A percentile compares a stretch with the other conserved stretches of the same genome.
phyloP scores from a whole-genome alignment of 2,113 vertebrate species.

The Apeltes quadracus region DNA sequence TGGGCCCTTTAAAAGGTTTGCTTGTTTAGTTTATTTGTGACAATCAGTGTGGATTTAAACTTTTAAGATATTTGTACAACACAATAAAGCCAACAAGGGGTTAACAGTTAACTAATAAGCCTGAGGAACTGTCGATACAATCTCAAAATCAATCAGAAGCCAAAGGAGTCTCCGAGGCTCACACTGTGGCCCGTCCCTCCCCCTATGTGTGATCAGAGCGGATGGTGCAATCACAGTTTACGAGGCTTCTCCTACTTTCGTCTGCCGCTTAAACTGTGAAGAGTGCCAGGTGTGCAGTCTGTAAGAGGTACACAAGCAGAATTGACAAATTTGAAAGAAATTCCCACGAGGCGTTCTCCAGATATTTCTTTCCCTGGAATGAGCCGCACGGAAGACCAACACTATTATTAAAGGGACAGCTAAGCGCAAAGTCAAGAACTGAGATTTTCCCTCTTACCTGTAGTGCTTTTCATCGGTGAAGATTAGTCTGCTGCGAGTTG shows the following conservation, averaged over 20 bases:
- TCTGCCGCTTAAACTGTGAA: conserved; percentile 12
- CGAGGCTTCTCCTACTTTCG: not conserved
- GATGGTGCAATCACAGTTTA: conserved; percentile 23
- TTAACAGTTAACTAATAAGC: not conserved
- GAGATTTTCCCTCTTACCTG: not conserved
- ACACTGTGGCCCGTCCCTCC: not conserved
- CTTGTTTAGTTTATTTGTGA: conserved; percentile 4
- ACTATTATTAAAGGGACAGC: not conserved
- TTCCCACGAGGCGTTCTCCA: not conserved
- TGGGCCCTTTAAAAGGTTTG: too few relatives aligned
- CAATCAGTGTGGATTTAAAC: not conserved
- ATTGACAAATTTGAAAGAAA: not conserved
- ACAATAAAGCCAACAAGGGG: not conserved
- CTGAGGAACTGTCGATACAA: conserved; percentile 12
- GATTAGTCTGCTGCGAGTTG: not conserved
- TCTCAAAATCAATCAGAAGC: conserved; percentile 1
- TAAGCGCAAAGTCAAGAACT: not conserved
- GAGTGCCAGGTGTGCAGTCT: conserved; percentile 10
- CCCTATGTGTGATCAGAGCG: conserved; percentile 3
- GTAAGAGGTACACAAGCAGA: not conserved
- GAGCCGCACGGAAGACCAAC: not conserved
- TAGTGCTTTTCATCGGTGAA: not conserved
- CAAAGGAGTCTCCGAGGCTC: not conserved
- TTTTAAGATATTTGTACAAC: not conserved
- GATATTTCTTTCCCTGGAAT: not conserved